Conservation (phyloP, 2,888 invertebrate genomes). For the Platypus cylindrus region DNA sequence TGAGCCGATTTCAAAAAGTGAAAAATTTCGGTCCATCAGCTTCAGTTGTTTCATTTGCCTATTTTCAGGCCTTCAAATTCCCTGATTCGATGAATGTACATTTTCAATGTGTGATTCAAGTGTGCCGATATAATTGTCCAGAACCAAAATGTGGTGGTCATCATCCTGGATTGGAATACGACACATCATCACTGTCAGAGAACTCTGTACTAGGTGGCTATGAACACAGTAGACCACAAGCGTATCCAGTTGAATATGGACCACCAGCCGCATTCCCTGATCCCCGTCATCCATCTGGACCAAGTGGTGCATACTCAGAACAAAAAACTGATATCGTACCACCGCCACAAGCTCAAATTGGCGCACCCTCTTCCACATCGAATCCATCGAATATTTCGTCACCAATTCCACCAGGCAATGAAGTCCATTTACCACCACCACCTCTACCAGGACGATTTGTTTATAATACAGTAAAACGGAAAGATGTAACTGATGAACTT, state of each 20-base stretch:
- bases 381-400: constrained; percentile 47
- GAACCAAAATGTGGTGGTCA: constrained; percentile 76
- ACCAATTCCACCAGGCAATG: constrained; percentile 43
- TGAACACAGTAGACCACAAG: constrained; percentile 63
- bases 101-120: constrained; percentile 94
- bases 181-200: constrained; percentile 42
- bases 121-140: constrained; percentile 85
- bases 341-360: constrained; percentile 68
- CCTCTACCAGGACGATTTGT: constrained; percentile 70
- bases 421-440: constrained; percentile 71
- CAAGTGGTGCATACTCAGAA: constrained; percentile 71
- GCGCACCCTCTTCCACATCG: constrained; percentile 48
- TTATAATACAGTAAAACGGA: constrained; percentile 75
- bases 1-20: constrained; percentile 92
- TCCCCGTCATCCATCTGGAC: constrained; percentile 77
- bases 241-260: constrained; percentile 53
- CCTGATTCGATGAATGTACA: constrained; percentile 95
- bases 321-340: constrained; percentile 69
- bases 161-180: constrained; percentile 52
- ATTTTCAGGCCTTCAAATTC: constrained; percentile 95
- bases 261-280: constrained; percentile 70
- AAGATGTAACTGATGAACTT: constrained; percentile 56
- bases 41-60: constrained; percentile 86
- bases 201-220: constrained; percentile 32
- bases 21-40: constrained; percentile 92